phyloP scores from a whole-genome alignment of 2,113 vertebrate genomes.

The Pithys albifrons region DNA sequence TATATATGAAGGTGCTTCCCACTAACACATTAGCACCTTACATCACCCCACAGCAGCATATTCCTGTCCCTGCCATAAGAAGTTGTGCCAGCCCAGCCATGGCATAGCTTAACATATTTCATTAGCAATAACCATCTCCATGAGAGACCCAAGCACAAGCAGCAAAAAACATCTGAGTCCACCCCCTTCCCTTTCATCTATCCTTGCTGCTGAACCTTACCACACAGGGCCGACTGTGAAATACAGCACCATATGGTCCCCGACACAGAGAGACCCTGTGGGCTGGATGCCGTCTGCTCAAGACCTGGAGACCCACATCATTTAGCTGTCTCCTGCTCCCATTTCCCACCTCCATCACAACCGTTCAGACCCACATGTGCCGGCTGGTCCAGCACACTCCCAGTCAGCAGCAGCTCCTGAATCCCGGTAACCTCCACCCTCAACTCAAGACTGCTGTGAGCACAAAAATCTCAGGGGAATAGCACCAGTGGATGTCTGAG shows the following conservation, averaged over 20 bases:
- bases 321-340: neutral
- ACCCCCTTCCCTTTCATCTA: neutral
- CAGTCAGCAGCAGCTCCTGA: neutral
- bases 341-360: neutral
- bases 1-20: neutral
- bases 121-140: neutral
- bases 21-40: neutral
- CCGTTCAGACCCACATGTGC: rapidly evolving
- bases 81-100: neutral
- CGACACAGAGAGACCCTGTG: neutral
- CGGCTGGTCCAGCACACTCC: rapidly evolving
- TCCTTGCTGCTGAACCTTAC: rapidly evolving
- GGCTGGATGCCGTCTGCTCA: neutral
- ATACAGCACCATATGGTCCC: slow-evolving; percentile 27
- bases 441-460: rapidly evolving
- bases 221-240: neutral
- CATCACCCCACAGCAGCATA: neutral
- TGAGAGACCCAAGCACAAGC: rapidly evolving
- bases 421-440: rapidly evolving
- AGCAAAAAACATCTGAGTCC: neutral
- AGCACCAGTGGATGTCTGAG: neutral
- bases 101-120: rapidly evolving
- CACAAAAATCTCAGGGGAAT: neutral
- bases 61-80: rapidly evolving
- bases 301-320: neutral